These are phyloP conservation scores for Geopemphigus sp. DNA, from an alignment of 1,140 invertebrate genomes.

Conservation along the genomic window DNA sequence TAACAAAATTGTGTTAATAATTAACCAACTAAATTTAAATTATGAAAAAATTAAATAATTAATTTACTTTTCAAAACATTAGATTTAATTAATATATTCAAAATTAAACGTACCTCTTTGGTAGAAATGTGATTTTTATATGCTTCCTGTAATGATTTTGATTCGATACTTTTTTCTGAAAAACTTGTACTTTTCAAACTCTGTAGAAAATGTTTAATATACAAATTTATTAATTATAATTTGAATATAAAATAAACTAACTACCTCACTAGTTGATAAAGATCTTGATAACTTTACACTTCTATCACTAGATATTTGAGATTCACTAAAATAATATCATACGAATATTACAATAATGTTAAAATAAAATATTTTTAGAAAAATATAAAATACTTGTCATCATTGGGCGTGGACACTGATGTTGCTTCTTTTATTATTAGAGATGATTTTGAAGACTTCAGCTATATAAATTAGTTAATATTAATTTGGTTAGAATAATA, in stretches of 20 bases:
- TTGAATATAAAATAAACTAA: not conserved
- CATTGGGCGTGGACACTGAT: conserved; percentile 82
- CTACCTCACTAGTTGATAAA: conserved; percentile 34
- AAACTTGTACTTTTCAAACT: conserved; percentile 28
- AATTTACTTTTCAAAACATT: too few species aligned
- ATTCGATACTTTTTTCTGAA: not conserved
- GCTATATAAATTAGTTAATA: not conserved
- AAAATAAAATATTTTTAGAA: not conserved
- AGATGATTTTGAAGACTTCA: conserved; percentile 57
- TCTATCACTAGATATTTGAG: not conserved
- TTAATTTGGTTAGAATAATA: not conserved
- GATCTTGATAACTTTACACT: conserved; percentile 27
- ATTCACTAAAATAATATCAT: not conserved
- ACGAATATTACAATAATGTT: not conserved
- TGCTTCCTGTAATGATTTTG: conserved; percentile 33
- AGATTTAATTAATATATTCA: not conserved
- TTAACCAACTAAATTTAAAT: too few species aligned
- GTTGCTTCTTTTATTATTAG: conserved; percentile 75
- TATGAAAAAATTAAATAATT: too few species aligned
- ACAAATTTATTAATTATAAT: not conserved
- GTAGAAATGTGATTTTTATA: not conserved
- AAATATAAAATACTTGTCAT: conserved; percentile 60
- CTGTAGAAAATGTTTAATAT: not conserved
- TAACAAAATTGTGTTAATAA: too few species aligned
- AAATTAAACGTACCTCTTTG: conserved; percentile 14